phyloP scores from a whole-genome alignment of 2,888 invertebrate genomes.

The Caenorhabditis sp. region DNA sequence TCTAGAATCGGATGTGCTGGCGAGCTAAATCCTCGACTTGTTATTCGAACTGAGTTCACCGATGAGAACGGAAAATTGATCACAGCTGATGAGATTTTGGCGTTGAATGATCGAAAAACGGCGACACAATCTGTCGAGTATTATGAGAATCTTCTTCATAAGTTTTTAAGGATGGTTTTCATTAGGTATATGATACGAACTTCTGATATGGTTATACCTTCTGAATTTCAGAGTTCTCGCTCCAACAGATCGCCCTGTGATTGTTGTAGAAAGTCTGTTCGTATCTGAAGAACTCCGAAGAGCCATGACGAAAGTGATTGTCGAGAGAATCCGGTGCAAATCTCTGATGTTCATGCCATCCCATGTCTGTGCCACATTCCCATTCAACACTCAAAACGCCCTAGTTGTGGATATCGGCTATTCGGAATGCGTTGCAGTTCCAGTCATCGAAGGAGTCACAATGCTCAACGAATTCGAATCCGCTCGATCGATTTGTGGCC shows the following conservation, averaged over 20 bases:
- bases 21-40: constrained; percentile 73
- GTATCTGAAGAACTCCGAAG: constrained; percentile 91
- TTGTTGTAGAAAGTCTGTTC: constrained; percentile 93
- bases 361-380: constrained; percentile 91
- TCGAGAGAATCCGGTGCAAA: constrained; percentile 83
- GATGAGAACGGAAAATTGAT: constrained; percentile 56
- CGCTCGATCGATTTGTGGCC: constrained; percentile 86
- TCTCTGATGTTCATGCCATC: constrained; percentile 91
- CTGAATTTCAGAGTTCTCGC: constrained; percentile 89
- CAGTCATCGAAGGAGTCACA: constrained; percentile 90
- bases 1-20: constrained; percentile 79
- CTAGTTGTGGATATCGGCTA: constrained; percentile 93
- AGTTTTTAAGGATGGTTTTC: constrained; percentile 71
- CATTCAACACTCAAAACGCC: constrained; percentile 90
- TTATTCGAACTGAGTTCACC: constrained; percentile 68
- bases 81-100: constrained; percentile 50
- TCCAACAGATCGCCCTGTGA: constrained; percentile 94
- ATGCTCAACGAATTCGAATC: constrained; percentile 90
- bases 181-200: constrained; percentile 48
- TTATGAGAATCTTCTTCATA: constrained; percentile 52
- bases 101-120: constrained; percentile 54
- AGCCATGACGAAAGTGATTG: constrained; percentile 86
- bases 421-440: constrained; percentile 87
- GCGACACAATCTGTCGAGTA: constrained; percentile 22
- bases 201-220: neutral